A percentile compares a stretch with the other conserved stretches of the same genome.
Evolutionary conservation across 92 coral and sea anemone genomes (phyloP).

Genomic region (Umimayanthus chanpuru): DNA sequence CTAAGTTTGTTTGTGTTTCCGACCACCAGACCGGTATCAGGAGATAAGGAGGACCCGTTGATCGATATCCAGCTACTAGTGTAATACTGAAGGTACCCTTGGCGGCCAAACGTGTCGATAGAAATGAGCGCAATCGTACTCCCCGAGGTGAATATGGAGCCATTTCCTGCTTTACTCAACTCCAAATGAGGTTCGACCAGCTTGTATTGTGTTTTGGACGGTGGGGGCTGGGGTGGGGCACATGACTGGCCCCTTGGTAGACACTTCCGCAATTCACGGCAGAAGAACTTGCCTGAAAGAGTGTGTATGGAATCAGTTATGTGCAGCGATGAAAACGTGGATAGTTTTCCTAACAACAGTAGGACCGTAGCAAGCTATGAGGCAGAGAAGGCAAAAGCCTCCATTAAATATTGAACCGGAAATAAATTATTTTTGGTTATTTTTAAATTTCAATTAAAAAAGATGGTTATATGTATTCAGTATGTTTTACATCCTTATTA

Average conservation of each 20-base stretch:
- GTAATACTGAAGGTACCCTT: slow-evolving; percentile 14
- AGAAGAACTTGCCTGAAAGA: not conserved
- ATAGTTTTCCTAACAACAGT: not conserved
- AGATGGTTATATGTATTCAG: too few species aligned
- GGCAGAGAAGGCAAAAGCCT: too few species aligned
- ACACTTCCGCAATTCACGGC: not conserved
- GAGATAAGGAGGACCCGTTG: not conserved
- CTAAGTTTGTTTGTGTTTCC: slow-evolving; percentile 31
- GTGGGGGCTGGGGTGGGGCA: slow-evolving; percentile 17
- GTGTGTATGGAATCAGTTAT: not conserved
- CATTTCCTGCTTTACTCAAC: not conserved
- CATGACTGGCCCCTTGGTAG: not conserved
- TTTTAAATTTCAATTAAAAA: too few species aligned
- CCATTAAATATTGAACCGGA: not conserved
- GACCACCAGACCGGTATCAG: not conserved
- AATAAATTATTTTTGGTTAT: too few species aligned
- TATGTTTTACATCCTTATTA: too few species aligned
- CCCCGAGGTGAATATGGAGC: not conserved
- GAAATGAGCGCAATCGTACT: slow-evolving; percentile 8
- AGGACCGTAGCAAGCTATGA: too few species aligned
- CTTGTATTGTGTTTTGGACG: slow-evolving; percentile 2
- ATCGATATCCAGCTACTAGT: not conserved
- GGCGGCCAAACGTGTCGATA: slow-evolving; percentile 14
- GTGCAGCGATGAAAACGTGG: not conserved
- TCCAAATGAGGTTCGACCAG: not conserved